A percentile compares a stretch with the other conserved stretches of the same genome.
Conservation (phyloP, 2,888 invertebrate species). For the Geophilus truncorum region DNA sequence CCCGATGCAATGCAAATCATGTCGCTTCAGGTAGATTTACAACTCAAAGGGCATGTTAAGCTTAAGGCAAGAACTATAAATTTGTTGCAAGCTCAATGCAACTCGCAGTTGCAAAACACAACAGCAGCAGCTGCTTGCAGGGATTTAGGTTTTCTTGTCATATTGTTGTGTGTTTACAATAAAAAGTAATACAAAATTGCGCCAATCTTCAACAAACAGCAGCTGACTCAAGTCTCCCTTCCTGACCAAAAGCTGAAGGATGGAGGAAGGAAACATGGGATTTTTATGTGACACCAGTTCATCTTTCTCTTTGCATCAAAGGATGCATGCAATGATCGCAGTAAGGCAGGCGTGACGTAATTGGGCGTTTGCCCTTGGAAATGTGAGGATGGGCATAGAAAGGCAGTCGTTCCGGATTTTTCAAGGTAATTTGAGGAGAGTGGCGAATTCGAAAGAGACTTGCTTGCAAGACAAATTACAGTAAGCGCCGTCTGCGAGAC, state of each 20-base stretch:
- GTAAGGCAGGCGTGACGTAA: slow-evolving; percentile 10
- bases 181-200: neutral
- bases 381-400: neutral
- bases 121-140: neutral
- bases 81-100: neutral
- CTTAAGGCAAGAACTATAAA: neutral
- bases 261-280: neutral
- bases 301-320: slow-evolving; percentile 10
- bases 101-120: neutral
- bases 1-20: slow-evolving; percentile 7
- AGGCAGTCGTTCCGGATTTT: neutral
- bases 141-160: neutral
- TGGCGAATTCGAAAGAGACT: neutral
- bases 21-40: neutral
- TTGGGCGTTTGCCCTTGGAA: neutral
- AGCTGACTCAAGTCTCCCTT: neutral
- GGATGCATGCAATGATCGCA: slow-evolving; percentile 8
- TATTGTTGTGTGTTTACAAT: neutral
- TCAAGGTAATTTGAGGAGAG: slow-evolving; percentile 11
- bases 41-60: slow-evolving; percentile 3
- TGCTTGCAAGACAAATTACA: neutral
- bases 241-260: neutral
- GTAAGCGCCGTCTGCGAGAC: neutral
- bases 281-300: neutral
- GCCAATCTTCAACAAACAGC: neutral